phyloP scores from a whole-genome alignment of 2,888 invertebrate species.

The Chelonus formosanus region DNA sequence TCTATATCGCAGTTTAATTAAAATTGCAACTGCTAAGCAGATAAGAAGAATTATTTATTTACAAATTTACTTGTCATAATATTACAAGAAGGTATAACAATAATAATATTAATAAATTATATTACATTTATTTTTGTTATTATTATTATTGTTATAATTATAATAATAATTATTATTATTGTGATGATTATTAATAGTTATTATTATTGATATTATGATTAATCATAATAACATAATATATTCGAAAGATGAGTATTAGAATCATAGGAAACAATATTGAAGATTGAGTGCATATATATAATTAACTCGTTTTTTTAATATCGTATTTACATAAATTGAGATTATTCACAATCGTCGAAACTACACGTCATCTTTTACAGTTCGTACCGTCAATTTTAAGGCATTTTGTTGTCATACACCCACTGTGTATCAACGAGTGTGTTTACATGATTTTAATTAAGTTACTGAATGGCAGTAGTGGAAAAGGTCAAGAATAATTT shows the following conservation, averaged over 20 bases:
- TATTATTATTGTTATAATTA: slow-evolving; percentile 6
- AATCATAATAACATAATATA: no score
- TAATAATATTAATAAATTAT: no score
- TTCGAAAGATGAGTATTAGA: no score
- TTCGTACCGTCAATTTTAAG: slow-evolving; percentile 52
- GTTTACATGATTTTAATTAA: slow-evolving; percentile 31
- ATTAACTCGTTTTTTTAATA: slow-evolving; percentile 33
- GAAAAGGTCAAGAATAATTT: slow-evolving; percentile 44
- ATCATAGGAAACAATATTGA: background rate
- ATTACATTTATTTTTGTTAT: background rate
- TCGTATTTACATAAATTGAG: slow-evolving; percentile 44
- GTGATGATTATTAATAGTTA: background rate
- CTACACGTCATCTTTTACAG: slow-evolving; percentile 34
- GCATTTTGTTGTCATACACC: slow-evolving; percentile 48
- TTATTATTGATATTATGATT: slow-evolving; percentile 5
- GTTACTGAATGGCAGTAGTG: slow-evolving; percentile 51
- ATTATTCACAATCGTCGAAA: slow-evolving; percentile 34
- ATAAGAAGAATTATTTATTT: slow-evolving; percentile 26
- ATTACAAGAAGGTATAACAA: background rate
- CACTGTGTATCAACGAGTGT: slow-evolving; percentile 24
- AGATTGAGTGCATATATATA: slow-evolving; percentile 18
- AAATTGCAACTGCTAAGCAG: slow-evolving; percentile 19
- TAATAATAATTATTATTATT: background rate
- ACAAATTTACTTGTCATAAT: slow-evolving; percentile 2
- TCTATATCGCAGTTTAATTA: slow-evolving; percentile 10